These are phyloP conservation scores for Cataglyphis albicans DNA, from an alignment of 2,888 invertebrate species.

Conservation along the genomic window DNA sequence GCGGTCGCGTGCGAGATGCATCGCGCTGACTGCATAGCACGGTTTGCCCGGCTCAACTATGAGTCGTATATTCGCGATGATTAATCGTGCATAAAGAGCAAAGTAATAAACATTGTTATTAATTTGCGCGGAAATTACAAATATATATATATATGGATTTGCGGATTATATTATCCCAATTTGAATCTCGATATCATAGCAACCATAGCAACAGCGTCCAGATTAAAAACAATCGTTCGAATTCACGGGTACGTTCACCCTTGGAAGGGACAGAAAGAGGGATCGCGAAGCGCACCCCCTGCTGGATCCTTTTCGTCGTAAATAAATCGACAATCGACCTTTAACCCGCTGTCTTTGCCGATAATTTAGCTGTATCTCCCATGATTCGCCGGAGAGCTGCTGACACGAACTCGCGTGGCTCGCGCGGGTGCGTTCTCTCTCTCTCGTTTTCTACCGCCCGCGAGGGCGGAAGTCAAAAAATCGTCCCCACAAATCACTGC, in stretches of 20 bases:
- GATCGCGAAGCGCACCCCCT: background rate
- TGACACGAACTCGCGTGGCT: slow-evolving; percentile 63
- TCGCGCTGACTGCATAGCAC: slow-evolving; percentile 52
- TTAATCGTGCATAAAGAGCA: slow-evolving; percentile 20
- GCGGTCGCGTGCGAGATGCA: slow-evolving; percentile 76
- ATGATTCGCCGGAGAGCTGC: slow-evolving; percentile 63
- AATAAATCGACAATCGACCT: slow-evolving; percentile 76
- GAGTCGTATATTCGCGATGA: background rate
- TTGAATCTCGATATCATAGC: background rate
- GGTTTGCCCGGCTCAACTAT: slow-evolving; percentile 23
- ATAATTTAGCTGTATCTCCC: slow-evolving; percentile 80
- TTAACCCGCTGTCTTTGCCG: slow-evolving; percentile 73
- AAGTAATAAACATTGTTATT: background rate
- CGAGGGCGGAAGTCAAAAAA: slow-evolving; percentile 84
- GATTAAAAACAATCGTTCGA: slow-evolving; percentile 20
- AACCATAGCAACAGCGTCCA: background rate
- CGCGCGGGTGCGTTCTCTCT: slow-evolving; percentile 35
- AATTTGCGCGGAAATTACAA: background rate
- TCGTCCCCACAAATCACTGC: slow-evolving; percentile 85
- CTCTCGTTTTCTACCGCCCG: slow-evolving; percentile 57
- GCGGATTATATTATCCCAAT: background rate
- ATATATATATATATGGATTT: background rate
- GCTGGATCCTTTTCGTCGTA: slow-evolving; percentile 33
- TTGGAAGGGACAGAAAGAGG: background rate
- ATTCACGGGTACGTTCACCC: background rate